Percentiles rank a stretch among this genome's conserved stretches.
These are phyloP conservation scores for Aulostomus chinensis DNA, from an alignment of 2,797 vertebrate genomes.

Conservation along the genomic window DNA sequence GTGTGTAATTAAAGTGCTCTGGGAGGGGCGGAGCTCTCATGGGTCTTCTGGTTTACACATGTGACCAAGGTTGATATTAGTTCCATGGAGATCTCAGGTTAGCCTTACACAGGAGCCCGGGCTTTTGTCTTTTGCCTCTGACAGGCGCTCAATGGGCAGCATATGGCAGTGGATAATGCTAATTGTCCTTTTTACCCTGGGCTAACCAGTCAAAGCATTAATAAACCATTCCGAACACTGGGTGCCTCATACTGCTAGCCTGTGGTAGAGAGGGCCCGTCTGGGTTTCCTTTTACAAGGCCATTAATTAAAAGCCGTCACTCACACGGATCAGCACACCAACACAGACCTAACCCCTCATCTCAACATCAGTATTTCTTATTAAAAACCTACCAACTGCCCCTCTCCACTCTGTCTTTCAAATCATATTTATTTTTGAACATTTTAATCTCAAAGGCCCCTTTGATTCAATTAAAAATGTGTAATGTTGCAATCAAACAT, in stretches of 20 bases:
- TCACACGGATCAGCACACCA: slow-evolving; percentile 60
- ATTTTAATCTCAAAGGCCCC: background rate
- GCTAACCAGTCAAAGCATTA: slow-evolving; percentile 82
- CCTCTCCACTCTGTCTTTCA: background rate
- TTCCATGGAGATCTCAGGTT: slow-evolving; percentile 81
- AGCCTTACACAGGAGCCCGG: slow-evolving; percentile 72
- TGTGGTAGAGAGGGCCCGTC: slow-evolving; percentile 56
- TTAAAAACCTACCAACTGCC: slow-evolving; percentile 16
- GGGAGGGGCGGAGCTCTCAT: slow-evolving; percentile 69
- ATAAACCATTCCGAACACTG: slow-evolving; percentile 82
- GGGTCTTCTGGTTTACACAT: slow-evolving; percentile 75
- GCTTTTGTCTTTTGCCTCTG: slow-evolving; percentile 78
- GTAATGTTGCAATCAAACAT: background rate
- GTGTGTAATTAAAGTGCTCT: slow-evolving; percentile 73
- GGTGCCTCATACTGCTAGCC: slow-evolving; percentile 65
- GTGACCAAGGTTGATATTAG: slow-evolving; percentile 72
- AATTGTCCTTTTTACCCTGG: slow-evolving; percentile 83
- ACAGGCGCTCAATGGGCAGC: slow-evolving; percentile 80
- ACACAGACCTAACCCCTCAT: slow-evolving; percentile 35
- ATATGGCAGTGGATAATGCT: slow-evolving; percentile 85
- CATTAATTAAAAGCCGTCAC: slow-evolving; percentile 81
- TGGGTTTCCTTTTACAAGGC: slow-evolving; percentile 76
- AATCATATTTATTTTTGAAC: background rate
- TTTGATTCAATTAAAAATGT: no score
- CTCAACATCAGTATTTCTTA: slow-evolving; percentile 28